Conservation (phyloP, 2,113 vertebrate genomes). For the Chloebia gouldiae region DNA sequence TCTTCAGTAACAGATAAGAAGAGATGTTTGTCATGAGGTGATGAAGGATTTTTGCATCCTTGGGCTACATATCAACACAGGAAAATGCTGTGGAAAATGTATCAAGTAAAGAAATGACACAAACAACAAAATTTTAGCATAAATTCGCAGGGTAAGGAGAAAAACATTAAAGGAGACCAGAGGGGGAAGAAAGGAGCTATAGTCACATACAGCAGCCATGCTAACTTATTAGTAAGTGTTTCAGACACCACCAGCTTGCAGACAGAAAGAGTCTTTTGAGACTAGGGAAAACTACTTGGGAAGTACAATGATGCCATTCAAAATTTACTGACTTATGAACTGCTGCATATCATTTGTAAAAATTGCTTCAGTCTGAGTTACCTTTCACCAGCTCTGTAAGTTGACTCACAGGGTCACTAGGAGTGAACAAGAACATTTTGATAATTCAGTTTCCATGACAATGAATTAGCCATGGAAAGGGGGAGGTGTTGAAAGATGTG, state of each 20-base stretch:
- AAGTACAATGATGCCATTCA: slow-evolving; percentile 65
- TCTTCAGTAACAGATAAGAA: slow-evolving; percentile 33
- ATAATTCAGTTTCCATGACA: slow-evolving; percentile 84
- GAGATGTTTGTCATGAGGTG: slow-evolving; percentile 14
- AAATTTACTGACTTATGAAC: slow-evolving; percentile 68
- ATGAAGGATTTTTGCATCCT: slow-evolving; percentile 52
- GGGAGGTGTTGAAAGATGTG: slow-evolving; percentile 74
- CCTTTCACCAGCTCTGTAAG: slow-evolving; percentile 73
- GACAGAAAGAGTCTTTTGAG: slow-evolving; percentile 54
- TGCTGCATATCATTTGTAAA: slow-evolving; percentile 69
- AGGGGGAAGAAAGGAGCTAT: slow-evolving; percentile 17
- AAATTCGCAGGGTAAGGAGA: background rate
- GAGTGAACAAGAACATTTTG: slow-evolving; percentile 76
- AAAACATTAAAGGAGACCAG: slow-evolving; percentile 17
- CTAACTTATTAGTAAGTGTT: slow-evolving; percentile 41
- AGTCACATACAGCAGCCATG: background rate
- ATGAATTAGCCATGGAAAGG: slow-evolving; percentile 77
- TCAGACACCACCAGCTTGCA: slow-evolving; percentile 55
- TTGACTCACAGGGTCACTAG: slow-evolving; percentile 74
- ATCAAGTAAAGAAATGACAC: slow-evolving; percentile 31
- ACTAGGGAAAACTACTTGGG: slow-evolving; percentile 48
- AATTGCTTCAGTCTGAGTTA: slow-evolving; percentile 69
- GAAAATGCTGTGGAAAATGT: slow-evolving; percentile 20
- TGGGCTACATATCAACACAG: slow-evolving; percentile 38
- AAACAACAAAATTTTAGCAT: slow-evolving; percentile 37